Evolutionary conservation across 2,113 vertebrate genomes (phyloP).

Genomic region (Pionites leucogaster): DNA sequence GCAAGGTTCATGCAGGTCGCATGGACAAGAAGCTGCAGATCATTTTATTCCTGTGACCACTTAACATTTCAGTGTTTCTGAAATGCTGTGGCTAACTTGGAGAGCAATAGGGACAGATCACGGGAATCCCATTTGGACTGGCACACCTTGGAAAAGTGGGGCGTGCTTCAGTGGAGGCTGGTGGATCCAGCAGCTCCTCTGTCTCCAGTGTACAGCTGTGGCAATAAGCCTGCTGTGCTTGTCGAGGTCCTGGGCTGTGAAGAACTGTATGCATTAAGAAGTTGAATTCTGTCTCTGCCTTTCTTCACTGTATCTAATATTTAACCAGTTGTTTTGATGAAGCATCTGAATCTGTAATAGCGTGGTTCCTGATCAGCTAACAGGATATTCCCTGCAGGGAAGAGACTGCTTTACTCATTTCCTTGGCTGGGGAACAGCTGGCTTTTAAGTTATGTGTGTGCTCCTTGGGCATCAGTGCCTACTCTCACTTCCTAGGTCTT

Average conservation of each 20-base stretch:
- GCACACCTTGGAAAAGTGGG: not conserved
- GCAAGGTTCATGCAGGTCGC: not conserved
- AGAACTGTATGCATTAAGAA: not conserved
- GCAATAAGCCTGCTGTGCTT: fast-evolving
- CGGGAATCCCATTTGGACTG: fast-evolving
- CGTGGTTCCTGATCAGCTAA: not conserved
- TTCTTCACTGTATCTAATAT: not conserved
- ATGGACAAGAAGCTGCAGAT: not conserved
- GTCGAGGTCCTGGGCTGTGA: not conserved
- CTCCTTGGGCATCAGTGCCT: not conserved
- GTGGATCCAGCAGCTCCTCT: not conserved
- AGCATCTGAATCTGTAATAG: not conserved
- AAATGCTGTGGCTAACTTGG: not conserved
- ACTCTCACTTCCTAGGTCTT: not conserved
- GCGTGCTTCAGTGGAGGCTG: not conserved
- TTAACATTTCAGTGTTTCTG: not conserved
- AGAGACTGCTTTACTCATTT: not conserved
- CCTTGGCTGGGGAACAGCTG: not conserved
- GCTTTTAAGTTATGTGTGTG: not conserved
- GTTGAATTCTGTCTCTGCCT: not conserved
- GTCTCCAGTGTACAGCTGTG: too few species aligned
- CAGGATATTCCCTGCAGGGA: not conserved
- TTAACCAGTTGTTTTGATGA: not conserved
- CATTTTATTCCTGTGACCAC: not conserved
- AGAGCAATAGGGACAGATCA: not conserved